Base-by-base conservation (phyloP, 2,797 vertebrate species). In the Hipposideros larvatus region DNA sequence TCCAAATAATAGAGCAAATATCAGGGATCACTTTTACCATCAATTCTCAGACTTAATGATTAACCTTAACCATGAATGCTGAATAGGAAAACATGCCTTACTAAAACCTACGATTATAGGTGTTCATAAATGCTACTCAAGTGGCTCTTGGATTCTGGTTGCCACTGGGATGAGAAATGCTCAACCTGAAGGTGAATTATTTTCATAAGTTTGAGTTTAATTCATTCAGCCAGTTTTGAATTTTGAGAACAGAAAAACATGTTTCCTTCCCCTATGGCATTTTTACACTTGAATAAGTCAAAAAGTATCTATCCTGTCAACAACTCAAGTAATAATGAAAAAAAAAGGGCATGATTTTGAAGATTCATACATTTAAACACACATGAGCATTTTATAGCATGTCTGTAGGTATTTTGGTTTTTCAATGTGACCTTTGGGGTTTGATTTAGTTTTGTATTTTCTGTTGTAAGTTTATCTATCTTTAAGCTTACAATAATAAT, bases 221-320 rank as follows among this genome's bases (percentile, higher is more conserved):
- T 94, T 96, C 86, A 94, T 88, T 88, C 28, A 90, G 41, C 41
- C 93, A 93, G 86, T 71, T 97, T 95, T 85, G 73, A 85, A 96
- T 95, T 96, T 94, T 95, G 51, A 96, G 71, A 91, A 90, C 74
- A 96, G 46, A 31, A 95, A 96, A 96, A 78, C 90, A 90, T 86
- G 68, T 61, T 95, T 75, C 43, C 55, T 93, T 95, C 18, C 57
- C 91, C 68, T 31, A 18, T 95, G 91, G 90, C 96, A 92, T 78
- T 93, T 95, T 84, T 87, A 80, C 11, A 90, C 18, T 87, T 79
- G 84, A 93, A 43, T 82, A 92, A 93, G 71, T 93, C 41, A 90
- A 96, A 51, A 95, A 92, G 43, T 79, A 92, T 93, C 78, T 91
- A 86, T 63, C 26, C 22, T 71, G 19, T 93, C 74, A 94, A 79